These are phyloP conservation scores for Tanytarsus gracilentus DNA, from an alignment of 2,888 invertebrate genomes.

Conservation along the genomic window DNA sequence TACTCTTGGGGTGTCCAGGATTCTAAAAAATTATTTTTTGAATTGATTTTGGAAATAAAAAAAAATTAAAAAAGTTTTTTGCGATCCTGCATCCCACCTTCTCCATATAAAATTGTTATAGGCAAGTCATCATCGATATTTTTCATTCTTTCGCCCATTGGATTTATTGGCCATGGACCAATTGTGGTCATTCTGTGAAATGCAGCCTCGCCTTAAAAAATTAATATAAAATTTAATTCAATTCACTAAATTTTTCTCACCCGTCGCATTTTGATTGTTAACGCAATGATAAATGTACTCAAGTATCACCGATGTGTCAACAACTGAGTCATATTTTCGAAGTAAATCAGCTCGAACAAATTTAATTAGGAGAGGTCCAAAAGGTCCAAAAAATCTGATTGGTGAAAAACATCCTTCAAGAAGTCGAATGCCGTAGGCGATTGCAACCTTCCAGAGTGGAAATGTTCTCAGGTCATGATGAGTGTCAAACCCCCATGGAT, in stretches of 20 bases:
- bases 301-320: neutral
- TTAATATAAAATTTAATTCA: neutral
- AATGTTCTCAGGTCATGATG: slow-evolving; percentile 41
- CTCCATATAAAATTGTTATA: slow-evolving; percentile 18
- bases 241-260: neutral
- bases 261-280: slow-evolving; percentile 2
- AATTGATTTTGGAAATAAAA: too few relatives aligned
- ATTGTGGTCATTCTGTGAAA: slow-evolving; percentile 3
- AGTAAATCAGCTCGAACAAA: slow-evolving; percentile 13
- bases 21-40: too few relatives aligned
- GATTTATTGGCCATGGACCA: slow-evolving; percentile 16
- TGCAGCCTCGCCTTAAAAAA: neutral
- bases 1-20: slow-evolving; percentile 9
- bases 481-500: slow-evolving; percentile 78
- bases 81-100: too few relatives aligned
- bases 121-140: neutral
- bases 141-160: slow-evolving; percentile 18
- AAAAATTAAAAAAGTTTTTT: too few relatives aligned
- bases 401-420: slow-evolving; percentile 14
- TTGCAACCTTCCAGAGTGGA: slow-evolving; percentile 19
- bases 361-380: slow-evolving; percentile 7
- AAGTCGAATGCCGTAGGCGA: slow-evolving; percentile 12
- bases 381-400: slow-evolving; percentile 15
- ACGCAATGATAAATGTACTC: slow-evolving; percentile 18
- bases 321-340: slow-evolving; percentile 9